Percentiles rank a stretch among this genome's conserved stretches.
Evolutionary conservation across 2,113 vertebrate genomes (phyloP).

Genomic region (Cavia porcellus): DNA sequence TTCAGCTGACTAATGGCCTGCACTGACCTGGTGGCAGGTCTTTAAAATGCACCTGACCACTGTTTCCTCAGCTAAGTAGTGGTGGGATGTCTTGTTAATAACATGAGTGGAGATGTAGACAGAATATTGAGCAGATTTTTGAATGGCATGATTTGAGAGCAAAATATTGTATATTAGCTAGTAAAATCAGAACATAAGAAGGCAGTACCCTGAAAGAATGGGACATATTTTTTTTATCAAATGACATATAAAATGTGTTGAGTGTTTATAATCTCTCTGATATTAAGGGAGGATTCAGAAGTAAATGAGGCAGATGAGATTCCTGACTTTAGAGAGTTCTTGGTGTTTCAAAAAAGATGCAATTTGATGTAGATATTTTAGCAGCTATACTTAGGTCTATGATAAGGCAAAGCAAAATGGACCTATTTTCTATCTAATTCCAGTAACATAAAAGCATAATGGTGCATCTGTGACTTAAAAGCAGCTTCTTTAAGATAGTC

Average conservation of each 20-base stretch:
- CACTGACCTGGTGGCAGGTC: neutral
- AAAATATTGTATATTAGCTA: neutral
- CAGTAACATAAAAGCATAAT: neutral
- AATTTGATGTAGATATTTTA: constrained; percentile 32
- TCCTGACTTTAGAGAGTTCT: neutral
- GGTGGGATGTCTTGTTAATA: neutral
- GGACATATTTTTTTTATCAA: neutral
- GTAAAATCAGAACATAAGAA: neutral
- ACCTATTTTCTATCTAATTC: neutral
- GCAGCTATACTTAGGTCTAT: neutral
- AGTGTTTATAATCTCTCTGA: neutral
- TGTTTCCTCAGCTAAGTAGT: constrained; percentile 12
- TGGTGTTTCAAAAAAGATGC: constrained; percentile 16
- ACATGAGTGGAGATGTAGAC: neutral
- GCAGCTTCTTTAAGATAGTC: neutral
- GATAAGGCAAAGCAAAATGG: neutral
- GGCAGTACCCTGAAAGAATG: neutral
- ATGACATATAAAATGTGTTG: neutral
- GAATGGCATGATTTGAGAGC: neutral
- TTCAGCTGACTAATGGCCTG: constrained; percentile 18
- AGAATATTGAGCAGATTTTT: constrained; percentile 23
- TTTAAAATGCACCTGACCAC: neutral
- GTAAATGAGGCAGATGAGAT: neutral
- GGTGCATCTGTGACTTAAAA: constrained; percentile 6
- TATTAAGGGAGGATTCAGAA: neutral